These are phyloP conservation scores for Listronotus oregonensis DNA, from an alignment of 1,140 invertebrate species.

Conservation along the genomic window DNA sequence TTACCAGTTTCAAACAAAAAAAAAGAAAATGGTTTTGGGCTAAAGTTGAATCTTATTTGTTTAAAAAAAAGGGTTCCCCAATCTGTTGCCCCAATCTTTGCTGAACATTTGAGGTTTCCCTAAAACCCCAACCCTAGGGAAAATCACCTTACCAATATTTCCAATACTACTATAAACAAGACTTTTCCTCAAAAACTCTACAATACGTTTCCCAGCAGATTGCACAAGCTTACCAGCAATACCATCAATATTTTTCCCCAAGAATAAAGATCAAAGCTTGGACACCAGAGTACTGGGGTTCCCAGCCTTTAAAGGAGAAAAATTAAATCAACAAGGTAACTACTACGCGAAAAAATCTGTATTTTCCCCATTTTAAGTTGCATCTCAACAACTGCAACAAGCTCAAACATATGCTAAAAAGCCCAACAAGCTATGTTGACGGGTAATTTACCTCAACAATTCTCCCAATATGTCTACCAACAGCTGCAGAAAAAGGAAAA, in stretches of 20 bases:
- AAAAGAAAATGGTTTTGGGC: neutral
- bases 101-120: neutral
- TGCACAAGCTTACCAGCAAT: slow-evolving; percentile 4
- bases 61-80: neutral
- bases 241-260: neutral
- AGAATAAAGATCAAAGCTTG: neutral
- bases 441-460: neutral
- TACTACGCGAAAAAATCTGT: neutral
- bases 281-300: neutral
- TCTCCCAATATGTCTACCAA: slow-evolving; percentile 9
- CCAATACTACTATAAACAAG: neutral
- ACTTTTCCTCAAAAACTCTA: neutral
- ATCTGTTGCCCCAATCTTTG: neutral
- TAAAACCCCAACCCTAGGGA: neutral
- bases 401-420: neutral
- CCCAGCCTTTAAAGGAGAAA: neutral
- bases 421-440: neutral
- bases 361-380: neutral
- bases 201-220: slow-evolving; percentile 2
- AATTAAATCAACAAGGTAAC: neutral
- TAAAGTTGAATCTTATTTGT: neutral
- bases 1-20: neutral
- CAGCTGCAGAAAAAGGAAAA: neutral
- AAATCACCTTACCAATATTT: neutral
- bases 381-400: slow-evolving; percentile 6